Evolutionary conservation across 2,888 invertebrate species (phyloP).

Genomic region (Drosophila mimetica): DNA sequence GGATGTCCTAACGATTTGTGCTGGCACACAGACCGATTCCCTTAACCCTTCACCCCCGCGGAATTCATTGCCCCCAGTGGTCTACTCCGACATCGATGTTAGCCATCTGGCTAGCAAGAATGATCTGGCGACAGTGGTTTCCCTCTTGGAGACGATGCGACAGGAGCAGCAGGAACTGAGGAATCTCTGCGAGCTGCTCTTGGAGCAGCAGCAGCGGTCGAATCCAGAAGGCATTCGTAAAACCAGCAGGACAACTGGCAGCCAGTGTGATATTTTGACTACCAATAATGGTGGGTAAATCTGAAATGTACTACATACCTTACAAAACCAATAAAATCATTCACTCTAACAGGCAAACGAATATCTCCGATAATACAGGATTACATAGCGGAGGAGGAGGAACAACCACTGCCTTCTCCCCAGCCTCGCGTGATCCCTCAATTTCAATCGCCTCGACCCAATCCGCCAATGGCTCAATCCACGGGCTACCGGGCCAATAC

Average conservation of each 20-base stretch:
- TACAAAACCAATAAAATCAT: not conserved
- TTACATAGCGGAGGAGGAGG: conserved; percentile 64
- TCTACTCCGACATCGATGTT: conserved; percentile 44
- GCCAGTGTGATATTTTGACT: conserved; percentile 58
- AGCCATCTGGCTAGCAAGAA: conserved; percentile 65
- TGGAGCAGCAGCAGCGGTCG: conserved; percentile 14
- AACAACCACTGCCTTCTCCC: conserved; percentile 26
- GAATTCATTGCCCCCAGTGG: conserved; percentile 12
- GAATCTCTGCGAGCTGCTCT: conserved; percentile 58
- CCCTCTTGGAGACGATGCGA: conserved; percentile 63
- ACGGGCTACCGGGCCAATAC: conserved; percentile 73
- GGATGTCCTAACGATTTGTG: conserved; percentile 79
- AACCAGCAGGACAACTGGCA: conserved; percentile 28
- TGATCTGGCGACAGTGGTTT: conserved; percentile 67
- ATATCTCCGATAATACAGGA: conserved; percentile 57
- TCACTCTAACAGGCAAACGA: conserved; percentile 36
- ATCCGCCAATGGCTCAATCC: conserved; percentile 74
- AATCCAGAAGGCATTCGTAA: not conserved
- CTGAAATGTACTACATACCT: not conserved
- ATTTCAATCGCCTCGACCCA: conserved; percentile 58
- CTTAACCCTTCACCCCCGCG: conserved; percentile 9
- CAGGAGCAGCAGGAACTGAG: conserved; percentile 75
- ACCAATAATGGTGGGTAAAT: conserved; percentile 36
- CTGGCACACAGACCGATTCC: conserved; percentile 81
- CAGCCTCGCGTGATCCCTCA: conserved; percentile 32